A percentile compares a stretch with the other conserved stretches of the same genome.
Conservation (phyloP, 2,888 invertebrate genomes). For the Dryocosmus kuriphilus region DNA sequence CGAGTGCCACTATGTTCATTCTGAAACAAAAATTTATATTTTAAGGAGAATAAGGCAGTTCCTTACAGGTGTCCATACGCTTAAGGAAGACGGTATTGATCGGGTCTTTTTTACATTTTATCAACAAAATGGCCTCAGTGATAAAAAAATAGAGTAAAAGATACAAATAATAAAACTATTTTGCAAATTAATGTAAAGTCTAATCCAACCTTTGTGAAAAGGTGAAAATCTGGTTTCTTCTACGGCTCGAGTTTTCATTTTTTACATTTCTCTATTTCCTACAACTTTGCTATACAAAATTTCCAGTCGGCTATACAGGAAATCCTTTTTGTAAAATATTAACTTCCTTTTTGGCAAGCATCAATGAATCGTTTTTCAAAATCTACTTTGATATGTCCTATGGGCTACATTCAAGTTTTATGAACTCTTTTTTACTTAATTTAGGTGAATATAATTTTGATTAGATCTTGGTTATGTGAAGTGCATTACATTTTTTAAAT, state of each 20-base stretch:
- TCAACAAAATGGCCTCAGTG: not conserved
- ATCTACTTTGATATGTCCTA: slow-evolving; percentile 52
- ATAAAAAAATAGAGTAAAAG: not conserved
- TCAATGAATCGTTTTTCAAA: slow-evolving; percentile 48
- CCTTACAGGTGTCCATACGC: slow-evolving; percentile 16
- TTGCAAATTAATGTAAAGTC: not conserved
- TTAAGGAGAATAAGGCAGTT: slow-evolving; percentile 24
- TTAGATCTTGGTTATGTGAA: not conserved
- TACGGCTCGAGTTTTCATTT: slow-evolving; percentile 1
- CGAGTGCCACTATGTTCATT: not conserved
- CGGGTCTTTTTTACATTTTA: slow-evolving; percentile 27
- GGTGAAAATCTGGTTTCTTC: slow-evolving; percentile 15
- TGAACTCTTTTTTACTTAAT: not conserved
- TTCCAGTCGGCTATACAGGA: slow-evolving; percentile 8
- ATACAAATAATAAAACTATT: not conserved
- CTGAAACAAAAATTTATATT: slow-evolving; percentile 2
- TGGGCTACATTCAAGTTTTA: slow-evolving; percentile 38
- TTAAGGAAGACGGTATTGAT: slow-evolving; percentile 26
- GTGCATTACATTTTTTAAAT: not conserved
- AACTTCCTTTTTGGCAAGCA: slow-evolving; percentile 39
- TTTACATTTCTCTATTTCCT: slow-evolving; percentile 15
- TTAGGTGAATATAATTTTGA: not conserved
- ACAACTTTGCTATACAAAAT: slow-evolving; percentile 15
- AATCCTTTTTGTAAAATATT: slow-evolving; percentile 20
- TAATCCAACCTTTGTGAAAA: not conserved